Evolutionary conservation across 2,888 invertebrate genomes (phyloP).

Genomic region (Lagria hirta): DNA sequence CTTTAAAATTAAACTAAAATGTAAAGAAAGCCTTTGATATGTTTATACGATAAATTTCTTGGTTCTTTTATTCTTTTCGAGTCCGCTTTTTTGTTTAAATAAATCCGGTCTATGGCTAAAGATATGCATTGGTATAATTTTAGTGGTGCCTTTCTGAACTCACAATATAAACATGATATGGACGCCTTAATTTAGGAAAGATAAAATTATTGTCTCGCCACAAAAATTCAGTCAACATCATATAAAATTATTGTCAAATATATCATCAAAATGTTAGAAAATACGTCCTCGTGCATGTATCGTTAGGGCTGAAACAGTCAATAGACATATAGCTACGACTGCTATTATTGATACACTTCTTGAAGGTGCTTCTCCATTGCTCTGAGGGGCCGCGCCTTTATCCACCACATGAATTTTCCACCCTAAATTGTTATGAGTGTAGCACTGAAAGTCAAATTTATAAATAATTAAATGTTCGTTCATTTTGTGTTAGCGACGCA

Average conservation of each 20-base stretch:
- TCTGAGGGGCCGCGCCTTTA: conserved; percentile 57
- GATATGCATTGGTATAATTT: background rate
- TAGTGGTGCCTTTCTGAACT: background rate
- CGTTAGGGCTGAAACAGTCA: conserved; percentile 29
- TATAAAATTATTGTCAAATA: conserved; percentile 26
- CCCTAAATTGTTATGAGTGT: conserved; percentile 86
- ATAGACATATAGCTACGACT: conserved; percentile 29
- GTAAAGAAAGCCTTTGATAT: conserved; percentile 25
- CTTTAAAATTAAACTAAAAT: background rate
- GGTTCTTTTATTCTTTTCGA: conserved; percentile 17
- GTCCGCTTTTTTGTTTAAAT: conserved; percentile 1
- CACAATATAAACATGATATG: too few species aligned
- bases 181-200: conserved; percentile 32
- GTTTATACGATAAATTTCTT: conserved; percentile 29
- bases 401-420: conserved; percentile 91
- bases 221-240: conserved; percentile 33
- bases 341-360: conserved; percentile 30
- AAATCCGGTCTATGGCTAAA: too few species aligned
- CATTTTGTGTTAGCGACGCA: too few species aligned
- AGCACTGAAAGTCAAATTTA: conserved; percentile 84
- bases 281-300: conserved; percentile 33
- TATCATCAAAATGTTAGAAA: conserved; percentile 38
- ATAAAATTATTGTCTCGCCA: conserved; percentile 34
- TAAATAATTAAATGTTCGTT: too few species aligned
- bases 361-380: conserved; percentile 39